A percentile compares a stretch with the other conserved stretches of the same genome.
Conservation (phyloP, 2,888 invertebrate genomes). For the Papilio gigon region DNA sequence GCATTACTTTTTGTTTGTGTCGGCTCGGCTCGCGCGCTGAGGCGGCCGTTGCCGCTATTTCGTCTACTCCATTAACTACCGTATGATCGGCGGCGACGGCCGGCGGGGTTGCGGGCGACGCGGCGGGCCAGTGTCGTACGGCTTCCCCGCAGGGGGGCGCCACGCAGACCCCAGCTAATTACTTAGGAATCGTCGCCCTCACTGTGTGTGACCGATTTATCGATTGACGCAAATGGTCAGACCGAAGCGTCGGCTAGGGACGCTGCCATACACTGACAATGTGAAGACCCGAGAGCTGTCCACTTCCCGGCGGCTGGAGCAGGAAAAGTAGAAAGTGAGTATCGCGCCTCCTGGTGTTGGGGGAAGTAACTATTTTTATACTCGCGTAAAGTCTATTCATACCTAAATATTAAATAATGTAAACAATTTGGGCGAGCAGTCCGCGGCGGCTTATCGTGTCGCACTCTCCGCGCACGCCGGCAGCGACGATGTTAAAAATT, state of each 20-base stretch:
- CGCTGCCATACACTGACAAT: constrained; percentile 6
- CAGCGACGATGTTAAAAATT: constrained; percentile 28
- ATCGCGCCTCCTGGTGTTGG: constrained; percentile 56
- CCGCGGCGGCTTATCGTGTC: constrained; percentile 25
- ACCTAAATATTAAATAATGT: constrained; percentile 5
- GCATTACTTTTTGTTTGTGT: constrained; percentile 79
- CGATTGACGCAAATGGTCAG: constrained; percentile 12
- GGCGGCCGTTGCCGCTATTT: constrained; percentile 67
- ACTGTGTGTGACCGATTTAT: background rate
- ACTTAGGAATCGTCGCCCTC: constrained; percentile 5
- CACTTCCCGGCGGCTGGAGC: constrained; percentile 51
- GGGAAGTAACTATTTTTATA: constrained; percentile 44
- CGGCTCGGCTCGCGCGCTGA: constrained; percentile 63
- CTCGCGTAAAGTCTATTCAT: constrained; percentile 29
- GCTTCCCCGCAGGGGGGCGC: constrained; percentile 23
- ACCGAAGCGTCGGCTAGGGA: background rate
- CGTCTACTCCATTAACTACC: constrained; percentile 58
- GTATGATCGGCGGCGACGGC: constrained; percentile 63
- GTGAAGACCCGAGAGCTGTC: background rate
- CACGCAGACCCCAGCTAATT: constrained; percentile 1
- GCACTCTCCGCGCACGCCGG: background rate
- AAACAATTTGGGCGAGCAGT: constrained; percentile 12
- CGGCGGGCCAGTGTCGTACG: constrained; percentile 14
- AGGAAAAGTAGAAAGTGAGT: constrained; percentile 70
- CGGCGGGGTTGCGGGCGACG: constrained; percentile 11